Base-by-base conservation (phyloP, 2,797 vertebrate species). In the Oreortyx pictus region DNA sequence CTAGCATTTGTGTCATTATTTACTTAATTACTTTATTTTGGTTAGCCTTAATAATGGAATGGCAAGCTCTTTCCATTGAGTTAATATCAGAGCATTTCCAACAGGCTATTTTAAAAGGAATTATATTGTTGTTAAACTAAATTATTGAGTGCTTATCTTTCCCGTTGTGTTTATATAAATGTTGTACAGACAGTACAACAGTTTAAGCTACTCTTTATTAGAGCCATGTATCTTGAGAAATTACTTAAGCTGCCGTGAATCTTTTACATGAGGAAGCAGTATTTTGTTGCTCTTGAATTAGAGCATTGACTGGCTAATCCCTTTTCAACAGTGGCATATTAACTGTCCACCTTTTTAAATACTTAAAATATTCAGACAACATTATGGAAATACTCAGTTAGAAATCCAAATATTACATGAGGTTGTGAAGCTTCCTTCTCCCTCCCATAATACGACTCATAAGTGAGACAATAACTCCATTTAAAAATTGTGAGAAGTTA, bases 1-100 rank as follows among this genome's bases (percentile, higher is more conserved):
- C 29, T 44, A 84, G 35, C 31, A 81, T 88, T 88, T 95, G 31
- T 93, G 62, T 75, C 73, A 46, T 94, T 92, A 66, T 89, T 93
- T 93, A 73, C 44, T 94, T 92, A 66, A 83, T 93, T 93, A 76
- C 44, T 95, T 76, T 65, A 77, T 91, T 82, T 78, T 87, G 75
- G 44, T 37, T 82, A 57, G 65, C 61, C 84, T 90, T 90, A 93
- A 86, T 82, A 90, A 86, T 41, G 57, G 72, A 35, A 56, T 86
- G 87, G 74, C 75, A 90, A 35, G 61, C 41, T 88, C 81, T 88
- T 95, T 84, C 61, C 41, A 15, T 23, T 44, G 22, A 74, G 61
- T 84, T 92, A 92, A 90, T 94, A 92, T 93, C 74, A 29, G 41
- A 84, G 35, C 79, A 41, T 90, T 93, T 94, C 78, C 67, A 89